Conservation (phyloP, 2,797 vertebrate species). For the Diglossa cyanea region DNA sequence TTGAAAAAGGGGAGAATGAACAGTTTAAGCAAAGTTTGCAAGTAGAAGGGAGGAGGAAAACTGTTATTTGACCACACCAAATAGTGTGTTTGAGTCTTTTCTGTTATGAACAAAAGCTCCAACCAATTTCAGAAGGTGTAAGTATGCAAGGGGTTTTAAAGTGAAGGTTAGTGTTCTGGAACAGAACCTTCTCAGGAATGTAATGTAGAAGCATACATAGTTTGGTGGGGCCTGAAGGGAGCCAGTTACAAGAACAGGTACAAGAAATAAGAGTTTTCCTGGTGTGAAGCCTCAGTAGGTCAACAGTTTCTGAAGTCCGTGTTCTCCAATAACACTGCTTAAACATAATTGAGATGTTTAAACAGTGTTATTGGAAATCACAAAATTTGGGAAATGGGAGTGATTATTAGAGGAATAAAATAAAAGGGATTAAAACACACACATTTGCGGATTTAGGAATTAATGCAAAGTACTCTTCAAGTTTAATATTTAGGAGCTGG, state of each 20-base stretch:
- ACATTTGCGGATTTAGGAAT: not conserved
- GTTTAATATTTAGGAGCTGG: not conserved
- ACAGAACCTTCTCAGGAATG: not conserved
- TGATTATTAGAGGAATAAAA: not conserved
- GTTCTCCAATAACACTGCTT: not conserved
- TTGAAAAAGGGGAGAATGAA: not conserved
- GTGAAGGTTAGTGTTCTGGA: not conserved
- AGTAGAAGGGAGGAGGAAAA: not conserved
- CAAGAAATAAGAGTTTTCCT: not conserved
- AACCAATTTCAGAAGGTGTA: not conserved
- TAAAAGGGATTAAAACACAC: not conserved
- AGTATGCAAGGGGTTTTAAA: not conserved
- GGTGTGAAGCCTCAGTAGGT: not conserved
- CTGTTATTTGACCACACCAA: not conserved
- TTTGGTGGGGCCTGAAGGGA: not conserved
- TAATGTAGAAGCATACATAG: not conserved
- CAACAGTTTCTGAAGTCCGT: not conserved
- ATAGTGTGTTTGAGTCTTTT: not conserved
- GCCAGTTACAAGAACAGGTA: not conserved
- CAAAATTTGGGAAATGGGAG: not conserved
- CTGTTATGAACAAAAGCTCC: not conserved
- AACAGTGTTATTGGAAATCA: not conserved
- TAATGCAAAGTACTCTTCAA: not conserved
- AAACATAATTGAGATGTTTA: not conserved
- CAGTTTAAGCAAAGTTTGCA: not conserved